phyloP scores from a whole-genome alignment of 1,140 invertebrate genomes.

The Maniola jurtina region DNA sequence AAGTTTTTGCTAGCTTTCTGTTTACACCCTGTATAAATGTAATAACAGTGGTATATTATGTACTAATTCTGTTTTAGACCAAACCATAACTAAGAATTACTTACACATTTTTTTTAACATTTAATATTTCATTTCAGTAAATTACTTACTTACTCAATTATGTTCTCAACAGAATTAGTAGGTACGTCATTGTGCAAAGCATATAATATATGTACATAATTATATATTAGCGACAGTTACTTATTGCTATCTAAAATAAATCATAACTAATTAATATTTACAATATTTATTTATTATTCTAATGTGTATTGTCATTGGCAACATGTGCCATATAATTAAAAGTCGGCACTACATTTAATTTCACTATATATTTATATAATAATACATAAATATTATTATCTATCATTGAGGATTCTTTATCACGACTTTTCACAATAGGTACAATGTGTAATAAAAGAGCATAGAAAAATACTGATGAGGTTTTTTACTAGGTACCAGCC shows the following conservation, averaged over 20 bases:
- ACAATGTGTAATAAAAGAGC: slow-evolving; percentile 35
- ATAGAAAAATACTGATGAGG: slow-evolving; percentile 54
- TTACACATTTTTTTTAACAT: too few species aligned
- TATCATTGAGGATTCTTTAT: slow-evolving; percentile 15
- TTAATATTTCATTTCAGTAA: too few species aligned
- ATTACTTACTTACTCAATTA: too few species aligned
- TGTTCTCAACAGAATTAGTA: too few species aligned
- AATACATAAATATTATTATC: slow-evolving; percentile 19
- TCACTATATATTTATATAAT: neutral
- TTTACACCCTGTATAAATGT: too few species aligned
- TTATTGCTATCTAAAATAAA: slow-evolving; percentile 5
- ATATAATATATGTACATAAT: too few species aligned
- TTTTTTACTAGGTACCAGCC: slow-evolving; percentile 7
- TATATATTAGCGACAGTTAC: neutral
- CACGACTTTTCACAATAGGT: slow-evolving; percentile 11
- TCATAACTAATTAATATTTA: slow-evolving; percentile 1
- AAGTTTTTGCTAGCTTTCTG: too few species aligned
- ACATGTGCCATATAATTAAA: slow-evolving; percentile 36
- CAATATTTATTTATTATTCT: neutral
- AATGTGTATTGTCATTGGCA: slow-evolving; percentile 62
- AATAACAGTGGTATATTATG: too few species aligned
- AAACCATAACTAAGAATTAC: too few species aligned
- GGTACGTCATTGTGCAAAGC: too few species aligned
- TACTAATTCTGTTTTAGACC: too few species aligned
- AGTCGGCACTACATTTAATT: slow-evolving; percentile 15